These are phyloP conservation scores for Gobius niger DNA, from an alignment of 2,113 vertebrate species.

Conservation along the genomic window DNA sequence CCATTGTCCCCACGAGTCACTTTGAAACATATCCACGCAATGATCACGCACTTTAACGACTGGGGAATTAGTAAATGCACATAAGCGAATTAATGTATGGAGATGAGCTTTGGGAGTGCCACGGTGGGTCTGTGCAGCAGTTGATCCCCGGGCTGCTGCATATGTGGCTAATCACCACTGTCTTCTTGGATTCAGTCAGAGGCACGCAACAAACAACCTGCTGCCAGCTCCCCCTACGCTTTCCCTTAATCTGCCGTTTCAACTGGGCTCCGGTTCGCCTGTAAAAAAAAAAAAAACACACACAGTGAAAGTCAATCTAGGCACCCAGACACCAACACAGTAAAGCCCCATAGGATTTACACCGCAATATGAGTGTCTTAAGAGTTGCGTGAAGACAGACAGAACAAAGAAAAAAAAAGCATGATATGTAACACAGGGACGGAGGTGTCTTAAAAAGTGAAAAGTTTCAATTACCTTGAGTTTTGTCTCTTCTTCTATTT, in stretches of 20 bases:
- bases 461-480: conserved; percentile 1
- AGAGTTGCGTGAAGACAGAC: conserved; percentile 44
- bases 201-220: conserved; percentile 70
- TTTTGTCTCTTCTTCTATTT: background rate
- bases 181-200: conserved; percentile 73
- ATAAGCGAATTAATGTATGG: conserved; percentile 73
- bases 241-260: conserved; percentile 71
- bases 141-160: conserved; percentile 73
- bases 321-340: conserved; percentile 51
- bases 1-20: conserved; percentile 42
- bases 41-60: conserved; percentile 52
- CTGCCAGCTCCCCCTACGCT: conserved; percentile 69
- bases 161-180: conserved; percentile 73
- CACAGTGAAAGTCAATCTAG: conserved; percentile 61
- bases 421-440: background rate
- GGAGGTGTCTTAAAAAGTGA: background rate
- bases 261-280: conserved; percentile 60
- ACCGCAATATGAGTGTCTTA: conserved; percentile 49
- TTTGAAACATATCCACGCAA: conserved; percentile 51
- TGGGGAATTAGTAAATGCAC: conserved; percentile 63
- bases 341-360: conserved; percentile 60
- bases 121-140: conserved; percentile 58
- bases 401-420: too few relatives aligned
- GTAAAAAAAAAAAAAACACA: background rate
- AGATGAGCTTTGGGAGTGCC: conserved; percentile 60